Conservation (phyloP, 2,113 vertebrate species). For the Calypte anna region DNA sequence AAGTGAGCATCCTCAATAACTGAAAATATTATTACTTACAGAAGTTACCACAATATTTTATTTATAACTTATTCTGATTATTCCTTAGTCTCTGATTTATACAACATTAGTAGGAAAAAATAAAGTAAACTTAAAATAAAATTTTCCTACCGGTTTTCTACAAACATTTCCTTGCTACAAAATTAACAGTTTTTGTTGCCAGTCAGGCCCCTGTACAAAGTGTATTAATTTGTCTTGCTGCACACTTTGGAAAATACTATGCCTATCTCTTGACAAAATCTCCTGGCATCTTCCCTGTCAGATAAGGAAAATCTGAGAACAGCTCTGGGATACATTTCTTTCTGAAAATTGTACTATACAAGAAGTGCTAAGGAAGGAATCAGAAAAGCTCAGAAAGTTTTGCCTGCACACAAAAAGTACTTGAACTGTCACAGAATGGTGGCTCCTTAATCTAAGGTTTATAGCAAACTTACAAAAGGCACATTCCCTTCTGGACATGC, state of each 20-base stretch:
- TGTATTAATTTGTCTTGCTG: not conserved
- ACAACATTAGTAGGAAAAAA: not conserved
- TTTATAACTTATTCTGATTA: not conserved
- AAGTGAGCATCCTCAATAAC: not conserved
- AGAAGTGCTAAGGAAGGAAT: not conserved
- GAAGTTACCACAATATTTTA: not conserved
- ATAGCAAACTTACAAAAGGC: slow-evolving; percentile 45
- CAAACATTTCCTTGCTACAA: not conserved
- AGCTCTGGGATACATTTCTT: not conserved
- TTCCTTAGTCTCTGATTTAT: not conserved
- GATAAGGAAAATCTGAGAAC: not conserved
- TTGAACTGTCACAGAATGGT: slow-evolving; percentile 29
- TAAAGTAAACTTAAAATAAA: not conserved
- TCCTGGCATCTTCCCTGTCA: not conserved
- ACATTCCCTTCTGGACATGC: slow-evolving; percentile 60
- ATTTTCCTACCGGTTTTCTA: not conserved
- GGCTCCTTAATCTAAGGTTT: slow-evolving; percentile 41
- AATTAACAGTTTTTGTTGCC: not conserved
- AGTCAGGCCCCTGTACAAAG: not conserved
- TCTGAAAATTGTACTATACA: not conserved
- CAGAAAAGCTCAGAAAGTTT: not conserved
- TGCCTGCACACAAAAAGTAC: not conserved
- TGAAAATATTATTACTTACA: not conserved
- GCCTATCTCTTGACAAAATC: not conserved
- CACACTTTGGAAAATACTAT: not conserved